Evolutionary conservation across 2,888 invertebrate species (phyloP).

Genomic region (Cyrtodaria siliqua): DNA sequence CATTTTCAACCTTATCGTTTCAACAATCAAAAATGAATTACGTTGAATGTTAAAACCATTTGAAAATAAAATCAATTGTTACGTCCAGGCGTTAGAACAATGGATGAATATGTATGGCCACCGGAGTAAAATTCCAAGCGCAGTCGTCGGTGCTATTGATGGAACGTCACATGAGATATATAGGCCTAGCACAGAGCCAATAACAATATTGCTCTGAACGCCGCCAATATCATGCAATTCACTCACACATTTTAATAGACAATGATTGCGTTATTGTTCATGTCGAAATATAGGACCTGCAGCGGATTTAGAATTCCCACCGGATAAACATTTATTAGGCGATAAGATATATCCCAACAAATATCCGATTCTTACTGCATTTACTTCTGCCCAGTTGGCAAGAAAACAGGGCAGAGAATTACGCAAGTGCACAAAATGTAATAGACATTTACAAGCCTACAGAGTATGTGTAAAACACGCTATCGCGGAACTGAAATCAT

Average conservation of each 20-base stretch:
- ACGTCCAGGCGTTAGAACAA: too few relatives aligned
- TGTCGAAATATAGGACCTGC: conserved; percentile 12
- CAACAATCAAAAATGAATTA: neutral
- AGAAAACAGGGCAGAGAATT: neutral
- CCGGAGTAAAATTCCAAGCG: too few relatives aligned
- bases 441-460: neutral
- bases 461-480: conserved; percentile 29
- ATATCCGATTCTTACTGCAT: conserved; percentile 18
- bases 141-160: too few relatives aligned
- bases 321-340: neutral
- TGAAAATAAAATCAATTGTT: too few relatives aligned
- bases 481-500: conserved; percentile 22
- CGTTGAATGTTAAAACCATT: too few relatives aligned
- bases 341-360: conserved; percentile 33
- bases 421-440: neutral
- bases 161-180: too few relatives aligned
- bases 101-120: too few relatives aligned
- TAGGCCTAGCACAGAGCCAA: too few relatives aligned
- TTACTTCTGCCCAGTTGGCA: conserved; percentile 4
- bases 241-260: conserved; percentile 23
- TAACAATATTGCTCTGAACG: neutral
- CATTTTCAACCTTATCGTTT: too few relatives aligned
- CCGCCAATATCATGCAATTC: conserved; percentile 11
- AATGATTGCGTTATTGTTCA: neutral
- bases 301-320: conserved; percentile 12